Evolutionary conservation across 2,888 invertebrate species (phyloP).

Genomic region (Eledona agricola): DNA sequence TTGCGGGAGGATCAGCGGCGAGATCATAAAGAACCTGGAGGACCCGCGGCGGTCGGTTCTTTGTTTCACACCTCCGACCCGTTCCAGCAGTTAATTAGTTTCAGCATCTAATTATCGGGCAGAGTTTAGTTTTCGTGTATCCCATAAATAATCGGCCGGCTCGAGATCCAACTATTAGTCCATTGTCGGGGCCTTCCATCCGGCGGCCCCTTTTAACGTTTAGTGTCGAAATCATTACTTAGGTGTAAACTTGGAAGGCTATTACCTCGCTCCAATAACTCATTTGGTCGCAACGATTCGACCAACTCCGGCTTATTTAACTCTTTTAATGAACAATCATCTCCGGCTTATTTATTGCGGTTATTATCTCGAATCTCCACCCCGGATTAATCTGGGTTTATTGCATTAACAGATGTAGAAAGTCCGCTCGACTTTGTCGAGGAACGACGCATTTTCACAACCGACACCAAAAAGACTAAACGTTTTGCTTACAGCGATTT

Average conservation of each 20-base stretch:
- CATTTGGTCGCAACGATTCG: slow-evolving; percentile 49
- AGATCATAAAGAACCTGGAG: slow-evolving; percentile 29
- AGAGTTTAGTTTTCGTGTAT: slow-evolving; percentile 61
- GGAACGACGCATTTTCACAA: too few species aligned
- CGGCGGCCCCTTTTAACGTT: slow-evolving; percentile 62
- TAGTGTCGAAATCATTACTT: slow-evolving; percentile 66
- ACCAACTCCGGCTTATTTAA: slow-evolving; percentile 11
- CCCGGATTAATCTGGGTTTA: slow-evolving; percentile 22
- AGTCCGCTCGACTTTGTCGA: too few species aligned
- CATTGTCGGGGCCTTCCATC: slow-evolving; percentile 57
- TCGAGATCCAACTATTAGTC: slow-evolving; percentile 53
- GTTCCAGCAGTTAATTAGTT: slow-evolving; percentile 65
- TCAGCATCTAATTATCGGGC: slow-evolving; percentile 65
- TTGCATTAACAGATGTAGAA: slow-evolving; percentile 18
- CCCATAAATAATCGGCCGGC: slow-evolving; percentile 61
- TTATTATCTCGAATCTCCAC: slow-evolving; percentile 25
- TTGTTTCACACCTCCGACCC: slow-evolving; percentile 64
- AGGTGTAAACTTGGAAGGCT: slow-evolving; percentile 65
- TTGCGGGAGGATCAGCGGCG: too few species aligned
- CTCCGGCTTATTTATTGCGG: slow-evolving; percentile 31
- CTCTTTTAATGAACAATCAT: slow-evolving; percentile 29
- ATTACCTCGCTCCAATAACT: slow-evolving; percentile 62
- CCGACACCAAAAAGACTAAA: too few species aligned
- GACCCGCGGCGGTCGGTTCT: slow-evolving; percentile 59
- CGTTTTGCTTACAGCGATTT: too few species aligned